Conservation (phyloP, 2,113 vertebrate species). For the Hippocampus comes region DNA sequence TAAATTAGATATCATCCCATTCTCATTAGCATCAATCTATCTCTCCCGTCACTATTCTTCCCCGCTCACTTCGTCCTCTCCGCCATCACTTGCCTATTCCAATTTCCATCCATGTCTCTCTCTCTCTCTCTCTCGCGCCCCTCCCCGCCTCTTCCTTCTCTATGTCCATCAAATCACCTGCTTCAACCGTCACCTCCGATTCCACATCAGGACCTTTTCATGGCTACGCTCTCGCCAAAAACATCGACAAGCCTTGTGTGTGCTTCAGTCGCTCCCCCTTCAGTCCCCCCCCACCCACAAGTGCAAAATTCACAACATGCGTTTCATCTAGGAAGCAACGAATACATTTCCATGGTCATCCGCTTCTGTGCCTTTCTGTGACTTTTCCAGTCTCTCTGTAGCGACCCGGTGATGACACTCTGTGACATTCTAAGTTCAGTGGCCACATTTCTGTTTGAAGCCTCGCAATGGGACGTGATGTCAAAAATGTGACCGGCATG, state of each 20-base stretch:
- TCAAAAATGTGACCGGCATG: too few relatives aligned
- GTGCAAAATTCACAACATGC: too few relatives aligned
- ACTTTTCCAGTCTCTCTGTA: too few relatives aligned
- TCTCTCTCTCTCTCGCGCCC: conserved; percentile 18
- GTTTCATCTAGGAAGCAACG: too few relatives aligned
- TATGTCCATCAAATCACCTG: conserved; percentile 32
- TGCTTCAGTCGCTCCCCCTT: neutral
- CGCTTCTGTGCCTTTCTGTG: too few relatives aligned
- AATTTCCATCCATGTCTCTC: conserved; percentile 43
- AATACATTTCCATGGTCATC: too few relatives aligned
- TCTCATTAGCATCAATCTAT: neutral
- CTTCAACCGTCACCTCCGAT: conserved; percentile 42
- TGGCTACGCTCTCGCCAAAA: conserved; percentile 8
- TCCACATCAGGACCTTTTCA: conserved; percentile 26
- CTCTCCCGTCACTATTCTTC: conserved; percentile 4
- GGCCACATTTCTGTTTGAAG: too few relatives aligned
- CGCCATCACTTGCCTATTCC: conserved; percentile 35
- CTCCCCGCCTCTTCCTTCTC: conserved; percentile 1
- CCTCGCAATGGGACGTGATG: too few relatives aligned
- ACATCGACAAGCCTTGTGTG: conserved; percentile 7
- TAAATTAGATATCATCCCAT: neutral
- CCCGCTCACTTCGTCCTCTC: conserved; percentile 1
- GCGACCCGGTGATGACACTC: too few relatives aligned
- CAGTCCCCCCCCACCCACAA: too few relatives aligned
- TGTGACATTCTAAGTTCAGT: too few relatives aligned